phyloP scores from a whole-genome alignment of 1,140 invertebrate species.

The Paraescarpia echinospica region DNA sequence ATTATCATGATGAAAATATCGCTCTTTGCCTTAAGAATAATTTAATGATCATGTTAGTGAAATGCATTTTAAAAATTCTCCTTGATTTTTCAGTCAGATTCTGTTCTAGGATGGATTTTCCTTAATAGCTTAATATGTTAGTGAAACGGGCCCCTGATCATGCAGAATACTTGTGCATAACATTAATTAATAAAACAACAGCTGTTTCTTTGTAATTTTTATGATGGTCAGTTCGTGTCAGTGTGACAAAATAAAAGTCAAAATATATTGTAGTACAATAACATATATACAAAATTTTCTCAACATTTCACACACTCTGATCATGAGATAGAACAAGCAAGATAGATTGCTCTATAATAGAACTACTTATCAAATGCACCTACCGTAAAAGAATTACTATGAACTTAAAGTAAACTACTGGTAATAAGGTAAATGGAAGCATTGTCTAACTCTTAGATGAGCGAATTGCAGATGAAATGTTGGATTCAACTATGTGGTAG shows the following conservation, averaged over 20 bases:
- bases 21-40: no score
- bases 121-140: no score
- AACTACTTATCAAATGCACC: not conserved
- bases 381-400: not conserved
- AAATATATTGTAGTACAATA: not conserved
- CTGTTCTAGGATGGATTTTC: no score
- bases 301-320: not conserved
- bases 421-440: not conserved
- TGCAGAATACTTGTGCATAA: no score
- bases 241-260: not conserved
- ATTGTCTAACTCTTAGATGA: not conserved
- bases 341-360: not conserved
- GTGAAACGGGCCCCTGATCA: no score
- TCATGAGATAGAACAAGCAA: not conserved
- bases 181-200: not conserved
- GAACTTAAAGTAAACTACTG: not conserved
- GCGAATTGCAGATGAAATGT: not conserved
- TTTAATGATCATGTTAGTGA: no score
- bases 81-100: no score
- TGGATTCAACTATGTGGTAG: not conserved
- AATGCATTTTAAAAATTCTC: no score
- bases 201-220: not conserved
- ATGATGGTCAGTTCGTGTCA: not conserved
- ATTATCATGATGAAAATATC: no score
- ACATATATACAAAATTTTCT: constrained; percentile 35